Evolutionary conservation across 2,113 vertebrate species (phyloP).

Genomic region (Nymphicus hollandicus): DNA sequence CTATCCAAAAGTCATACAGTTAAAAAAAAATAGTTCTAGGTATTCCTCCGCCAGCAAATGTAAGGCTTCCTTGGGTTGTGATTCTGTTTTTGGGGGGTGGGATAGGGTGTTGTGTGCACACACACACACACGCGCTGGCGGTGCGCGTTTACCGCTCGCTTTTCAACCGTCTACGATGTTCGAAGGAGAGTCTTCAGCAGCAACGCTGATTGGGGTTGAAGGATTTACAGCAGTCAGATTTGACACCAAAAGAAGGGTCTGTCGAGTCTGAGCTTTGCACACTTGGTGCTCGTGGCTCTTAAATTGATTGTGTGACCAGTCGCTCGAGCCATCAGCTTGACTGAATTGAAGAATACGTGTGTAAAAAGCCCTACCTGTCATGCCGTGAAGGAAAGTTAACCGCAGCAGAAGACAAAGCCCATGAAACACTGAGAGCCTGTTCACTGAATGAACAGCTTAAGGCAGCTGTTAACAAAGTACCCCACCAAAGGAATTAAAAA

Average conservation of each 20-base stretch:
- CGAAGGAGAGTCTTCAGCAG: constrained; percentile 26
- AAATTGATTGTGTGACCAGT: constrained; percentile 3
- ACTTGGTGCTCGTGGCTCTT: neutral
- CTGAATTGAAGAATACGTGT: neutral
- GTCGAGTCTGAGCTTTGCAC: constrained; percentile 17
- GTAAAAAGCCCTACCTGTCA: constrained; percentile 27
- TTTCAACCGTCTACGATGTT: neutral
- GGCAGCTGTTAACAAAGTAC: constrained; percentile 66
- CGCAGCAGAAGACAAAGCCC: constrained; percentile 60
- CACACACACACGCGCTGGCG: neutral
- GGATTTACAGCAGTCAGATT: neutral
- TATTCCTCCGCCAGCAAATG: constrained; percentile 41
- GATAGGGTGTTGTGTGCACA: neutral
- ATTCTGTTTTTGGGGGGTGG: neutral
- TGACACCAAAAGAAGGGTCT: neutral
- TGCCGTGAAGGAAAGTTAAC: constrained; percentile 30
- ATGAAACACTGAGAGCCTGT: constrained; percentile 66
- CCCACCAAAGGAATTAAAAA: constrained; percentile 35
- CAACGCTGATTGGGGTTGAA: neutral
- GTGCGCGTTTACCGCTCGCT: neutral
- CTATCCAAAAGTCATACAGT: constrained; percentile 42
- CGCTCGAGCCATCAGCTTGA: neutral
- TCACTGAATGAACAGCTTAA: constrained; percentile 69
- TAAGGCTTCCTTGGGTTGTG: constrained; percentile 48
- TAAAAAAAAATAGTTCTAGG: constrained; percentile 22